Conservation (phyloP, 2,113 vertebrate genomes). For the Monopterus albus region DNA sequence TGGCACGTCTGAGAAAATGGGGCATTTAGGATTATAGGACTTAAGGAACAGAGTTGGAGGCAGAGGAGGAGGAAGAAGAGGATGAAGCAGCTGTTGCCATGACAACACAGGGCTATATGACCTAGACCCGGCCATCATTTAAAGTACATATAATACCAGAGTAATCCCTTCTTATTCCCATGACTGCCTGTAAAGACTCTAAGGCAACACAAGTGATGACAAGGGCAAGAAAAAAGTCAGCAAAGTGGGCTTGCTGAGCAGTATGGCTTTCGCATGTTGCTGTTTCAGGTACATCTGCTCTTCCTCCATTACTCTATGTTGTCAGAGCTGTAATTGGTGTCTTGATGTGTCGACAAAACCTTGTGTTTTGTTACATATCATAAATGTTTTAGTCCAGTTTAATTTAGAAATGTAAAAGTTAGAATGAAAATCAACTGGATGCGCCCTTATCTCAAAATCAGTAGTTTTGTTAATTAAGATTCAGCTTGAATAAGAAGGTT, state of each 20-base stretch:
- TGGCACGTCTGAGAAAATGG: constrained; percentile 4
- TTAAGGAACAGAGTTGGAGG: constrained; percentile 30
- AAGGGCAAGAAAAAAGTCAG: background rate
- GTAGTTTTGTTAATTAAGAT: too few relatives aligned
- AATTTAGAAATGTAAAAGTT: too few relatives aligned
- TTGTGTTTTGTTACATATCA: too few relatives aligned
- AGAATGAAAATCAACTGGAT: too few relatives aligned
- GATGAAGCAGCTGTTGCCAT: background rate
- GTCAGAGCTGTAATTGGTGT: constrained; percentile 6
- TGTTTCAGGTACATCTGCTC: constrained; percentile 3
- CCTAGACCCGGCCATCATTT: background rate
- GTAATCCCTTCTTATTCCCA: constrained; percentile 5
- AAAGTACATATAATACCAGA: background rate
- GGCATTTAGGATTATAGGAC: constrained; percentile 40
- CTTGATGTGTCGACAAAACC: background rate
- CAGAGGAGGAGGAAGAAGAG: constrained; percentile 14
- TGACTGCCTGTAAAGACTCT: background rate
- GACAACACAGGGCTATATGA: background rate
- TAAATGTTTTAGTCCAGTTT: too few relatives aligned
- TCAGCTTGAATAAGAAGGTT: too few relatives aligned
- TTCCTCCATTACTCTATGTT: constrained; percentile 11
- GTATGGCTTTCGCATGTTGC: constrained; percentile 1
- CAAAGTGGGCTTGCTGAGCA: background rate
- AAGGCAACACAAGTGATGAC: background rate
- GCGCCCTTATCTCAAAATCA: too few relatives aligned